Conservation (phyloP, 2,113 vertebrate genomes). For the Trogon melanurus region DNA sequence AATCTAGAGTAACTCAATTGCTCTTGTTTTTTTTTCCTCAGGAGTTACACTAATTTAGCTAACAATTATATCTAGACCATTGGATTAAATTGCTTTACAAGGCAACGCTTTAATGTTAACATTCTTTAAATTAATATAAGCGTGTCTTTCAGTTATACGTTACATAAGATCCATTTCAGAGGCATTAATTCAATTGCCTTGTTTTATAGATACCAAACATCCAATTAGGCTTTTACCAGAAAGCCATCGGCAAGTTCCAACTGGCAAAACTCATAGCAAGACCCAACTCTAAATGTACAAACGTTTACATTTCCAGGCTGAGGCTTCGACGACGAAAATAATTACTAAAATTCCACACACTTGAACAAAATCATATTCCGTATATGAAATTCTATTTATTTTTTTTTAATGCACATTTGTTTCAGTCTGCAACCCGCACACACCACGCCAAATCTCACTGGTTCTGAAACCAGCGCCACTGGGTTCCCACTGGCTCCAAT, state of each 20-base stretch:
- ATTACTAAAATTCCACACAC: background rate
- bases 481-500: background rate
- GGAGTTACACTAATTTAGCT: background rate
- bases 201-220: background rate
- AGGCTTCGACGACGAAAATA: background rate
- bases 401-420: background rate
- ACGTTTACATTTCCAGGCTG: background rate
- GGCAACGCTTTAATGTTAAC: background rate
- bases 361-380: background rate
- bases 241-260: background rate
- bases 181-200: background rate
- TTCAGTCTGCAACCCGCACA: background rate
- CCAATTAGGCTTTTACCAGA: background rate
- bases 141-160: background rate
- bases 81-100: background rate
- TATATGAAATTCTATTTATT: background rate
- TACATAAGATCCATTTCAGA: background rate
- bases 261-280: background rate
- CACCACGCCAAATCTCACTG: background rate
- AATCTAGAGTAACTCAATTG: background rate
- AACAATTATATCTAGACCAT: background rate
- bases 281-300: background rate
- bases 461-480: background rate
- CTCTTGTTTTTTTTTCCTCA: background rate
- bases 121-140: slow-evolving; percentile 20